A percentile compares a stretch with the other conserved stretches of the same genome.
phyloP scores from a whole-genome alignment of 2,888 invertebrate species.

The Globia sparganii region DNA sequence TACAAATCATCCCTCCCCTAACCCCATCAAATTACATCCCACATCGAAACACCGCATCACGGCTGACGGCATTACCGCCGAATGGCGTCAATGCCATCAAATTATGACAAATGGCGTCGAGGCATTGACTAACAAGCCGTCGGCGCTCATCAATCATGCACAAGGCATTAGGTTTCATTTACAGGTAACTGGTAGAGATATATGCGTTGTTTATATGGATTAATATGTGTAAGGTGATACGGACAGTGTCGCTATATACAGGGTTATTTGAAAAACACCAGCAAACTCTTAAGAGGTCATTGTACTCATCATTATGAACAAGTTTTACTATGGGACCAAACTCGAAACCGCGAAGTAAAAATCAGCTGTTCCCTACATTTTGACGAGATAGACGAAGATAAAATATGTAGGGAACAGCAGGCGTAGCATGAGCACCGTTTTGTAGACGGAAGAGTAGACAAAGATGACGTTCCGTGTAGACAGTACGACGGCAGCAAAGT shows the following conservation, averaged over 20 bases:
- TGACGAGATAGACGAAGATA: too few species aligned
- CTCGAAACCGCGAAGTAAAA: too few species aligned
- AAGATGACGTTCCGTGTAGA: too few species aligned
- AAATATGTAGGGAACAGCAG: too few species aligned
- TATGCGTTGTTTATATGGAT: slow-evolving; percentile 37
- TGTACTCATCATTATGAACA: too few species aligned
- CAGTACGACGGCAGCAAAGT: too few species aligned
- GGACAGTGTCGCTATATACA: neutral
- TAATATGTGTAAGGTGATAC: slow-evolving; percentile 36
- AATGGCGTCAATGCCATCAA: slow-evolving; percentile 73
- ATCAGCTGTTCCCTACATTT: too few species aligned
- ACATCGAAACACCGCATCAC: slow-evolving; percentile 33
- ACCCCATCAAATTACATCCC: slow-evolving; percentile 58
- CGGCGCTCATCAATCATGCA: slow-evolving; percentile 71
- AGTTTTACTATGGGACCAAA: too few species aligned
- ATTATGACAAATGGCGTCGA: slow-evolving; percentile 80
- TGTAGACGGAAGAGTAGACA: too few species aligned
- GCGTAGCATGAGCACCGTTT: too few species aligned
- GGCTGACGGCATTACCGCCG: slow-evolving; percentile 71
- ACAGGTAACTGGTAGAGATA: slow-evolving; percentile 55
- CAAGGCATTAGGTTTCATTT: slow-evolving; percentile 65
- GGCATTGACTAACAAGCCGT: slow-evolving; percentile 63
- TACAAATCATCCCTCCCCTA: neutral
- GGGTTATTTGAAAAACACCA: too few species aligned
- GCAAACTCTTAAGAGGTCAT: too few species aligned